phyloP scores from a whole-genome alignment of 2,888 invertebrate genomes.

The Lordiphosa andalusiaca region DNA sequence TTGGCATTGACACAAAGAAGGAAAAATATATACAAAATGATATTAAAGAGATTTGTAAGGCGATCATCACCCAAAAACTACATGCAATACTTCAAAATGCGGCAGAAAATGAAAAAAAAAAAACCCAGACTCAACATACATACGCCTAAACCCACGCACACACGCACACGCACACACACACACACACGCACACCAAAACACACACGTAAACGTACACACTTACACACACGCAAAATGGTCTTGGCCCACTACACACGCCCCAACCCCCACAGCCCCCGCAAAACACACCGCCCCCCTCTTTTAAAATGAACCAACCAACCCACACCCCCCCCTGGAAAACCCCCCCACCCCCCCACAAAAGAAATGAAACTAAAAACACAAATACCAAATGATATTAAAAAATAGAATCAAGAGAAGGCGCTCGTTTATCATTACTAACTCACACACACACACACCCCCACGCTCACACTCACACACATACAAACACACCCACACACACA shows the following conservation, averaged over 20 bases:
- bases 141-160: conserved; percentile 12
- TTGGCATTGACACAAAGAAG: background rate
- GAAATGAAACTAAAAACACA: conserved; percentile 8
- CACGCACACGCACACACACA: conserved; percentile 9
- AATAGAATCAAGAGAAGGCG: conserved; percentile 16
- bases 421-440: conserved; percentile 32
- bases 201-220: conserved; percentile 16
- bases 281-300: background rate
- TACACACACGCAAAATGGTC: conserved; percentile 33
- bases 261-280: conserved; percentile 4
- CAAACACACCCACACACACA: conserved; percentile 13
- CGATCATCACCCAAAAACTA: background rate
- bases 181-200: background rate
- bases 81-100: conserved; percentile 7
- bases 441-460: conserved; percentile 19
- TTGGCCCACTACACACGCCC: conserved; percentile 31
- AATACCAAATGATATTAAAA: conserved; percentile 3
- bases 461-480: conserved; percentile 15
- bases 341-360: conserved; percentile 1
- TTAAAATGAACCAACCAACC: background rate
- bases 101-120: conserved; percentile 1
- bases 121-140: conserved; percentile 4
- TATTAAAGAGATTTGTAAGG: too few species aligned
- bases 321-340: background rate
- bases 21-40: too few species aligned